A percentile compares a stretch with the other conserved stretches of the same genome.
Conservation (phyloP, 2,888 invertebrate genomes). For the Thereva nobilitata region DNA sequence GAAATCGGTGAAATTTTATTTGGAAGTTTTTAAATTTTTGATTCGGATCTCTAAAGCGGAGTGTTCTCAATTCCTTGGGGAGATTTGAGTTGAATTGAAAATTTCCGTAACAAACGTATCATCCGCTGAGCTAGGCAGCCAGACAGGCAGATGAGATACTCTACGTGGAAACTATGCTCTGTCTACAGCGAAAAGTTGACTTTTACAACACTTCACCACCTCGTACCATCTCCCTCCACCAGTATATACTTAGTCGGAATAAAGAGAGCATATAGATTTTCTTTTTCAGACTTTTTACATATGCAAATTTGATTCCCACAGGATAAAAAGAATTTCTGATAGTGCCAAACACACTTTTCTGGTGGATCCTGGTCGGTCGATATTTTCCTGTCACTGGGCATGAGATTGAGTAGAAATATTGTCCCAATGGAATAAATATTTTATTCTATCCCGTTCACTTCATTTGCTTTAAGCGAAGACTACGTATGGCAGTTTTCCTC, state of each 20-base stretch:
- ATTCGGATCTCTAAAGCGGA: slow-evolving; percentile 16
- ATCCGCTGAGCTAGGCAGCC: background rate
- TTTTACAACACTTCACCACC: too few relatives aligned
- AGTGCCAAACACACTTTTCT: slow-evolving; percentile 21
- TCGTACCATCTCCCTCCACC: background rate
- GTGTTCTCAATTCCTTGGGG: slow-evolving; percentile 1
- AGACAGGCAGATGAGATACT: background rate
- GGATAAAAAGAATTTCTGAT: slow-evolving; percentile 34
- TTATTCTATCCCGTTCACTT: slow-evolving; percentile 24
- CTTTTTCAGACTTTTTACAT: slow-evolving; percentile 23
- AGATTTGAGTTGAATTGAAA: slow-evolving; percentile 11
- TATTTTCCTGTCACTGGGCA: slow-evolving; percentile 32
- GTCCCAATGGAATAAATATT: slow-evolving; percentile 33
- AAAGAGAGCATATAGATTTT: slow-evolving; percentile 22
- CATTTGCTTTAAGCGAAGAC: slow-evolving; percentile 2
- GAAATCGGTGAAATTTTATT: slow-evolving; percentile 26
- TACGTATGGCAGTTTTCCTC: slow-evolving; percentile 21
- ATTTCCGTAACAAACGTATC: slow-evolving; percentile 20
- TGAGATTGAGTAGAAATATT: slow-evolving; percentile 34
- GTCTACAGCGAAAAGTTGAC: background rate
- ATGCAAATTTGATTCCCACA: slow-evolving; percentile 32
- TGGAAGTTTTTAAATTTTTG: slow-evolving; percentile 33
- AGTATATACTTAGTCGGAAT: background rate
- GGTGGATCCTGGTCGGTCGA: slow-evolving; percentile 16
- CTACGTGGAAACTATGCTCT: slow-evolving; percentile 21